Evolutionary conservation across 2,888 invertebrate genomes (phyloP).

Genomic region (Pomacea canaliculata): DNA sequence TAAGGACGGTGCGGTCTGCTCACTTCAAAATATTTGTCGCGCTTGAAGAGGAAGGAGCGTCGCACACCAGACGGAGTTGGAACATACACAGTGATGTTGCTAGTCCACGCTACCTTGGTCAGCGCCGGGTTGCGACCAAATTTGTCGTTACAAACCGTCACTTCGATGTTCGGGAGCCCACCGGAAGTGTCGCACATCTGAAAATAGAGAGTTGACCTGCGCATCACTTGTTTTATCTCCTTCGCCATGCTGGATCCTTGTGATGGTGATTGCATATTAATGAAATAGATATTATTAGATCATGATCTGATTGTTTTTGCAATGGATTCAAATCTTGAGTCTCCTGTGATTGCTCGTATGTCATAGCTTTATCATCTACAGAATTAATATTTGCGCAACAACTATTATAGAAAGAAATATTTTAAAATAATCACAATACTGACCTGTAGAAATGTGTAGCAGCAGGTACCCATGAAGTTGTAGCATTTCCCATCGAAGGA

Average conservation of each 20-base stretch:
- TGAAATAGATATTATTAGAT: too few species aligned
- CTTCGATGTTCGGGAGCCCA: not conserved
- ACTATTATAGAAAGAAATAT: too few species aligned
- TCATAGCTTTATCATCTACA: too few species aligned
- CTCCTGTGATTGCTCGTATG: too few species aligned
- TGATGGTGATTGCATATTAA: too few species aligned
- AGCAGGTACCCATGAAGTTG: not conserved
- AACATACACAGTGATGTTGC: not conserved
- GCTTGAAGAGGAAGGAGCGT: not conserved
- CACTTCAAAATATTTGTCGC: not conserved
- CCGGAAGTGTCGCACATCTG: not conserved
- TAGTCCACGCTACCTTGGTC: not conserved
- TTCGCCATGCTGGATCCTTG: too few species aligned
- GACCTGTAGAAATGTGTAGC: not conserved
- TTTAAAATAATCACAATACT: not conserved
- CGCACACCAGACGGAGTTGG: not conserved
- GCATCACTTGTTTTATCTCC: too few species aligned
- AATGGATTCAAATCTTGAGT: too few species aligned
- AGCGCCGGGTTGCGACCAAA: not conserved
- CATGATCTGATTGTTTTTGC: too few species aligned
- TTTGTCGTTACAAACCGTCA: not conserved
- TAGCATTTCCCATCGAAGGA: not conserved
- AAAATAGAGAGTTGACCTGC: too few species aligned
- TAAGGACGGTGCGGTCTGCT: not conserved
- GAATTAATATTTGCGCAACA: too few species aligned